Conservation (phyloP, 2,888 invertebrate genomes). For the Dromius quadrimaculatus region DNA sequence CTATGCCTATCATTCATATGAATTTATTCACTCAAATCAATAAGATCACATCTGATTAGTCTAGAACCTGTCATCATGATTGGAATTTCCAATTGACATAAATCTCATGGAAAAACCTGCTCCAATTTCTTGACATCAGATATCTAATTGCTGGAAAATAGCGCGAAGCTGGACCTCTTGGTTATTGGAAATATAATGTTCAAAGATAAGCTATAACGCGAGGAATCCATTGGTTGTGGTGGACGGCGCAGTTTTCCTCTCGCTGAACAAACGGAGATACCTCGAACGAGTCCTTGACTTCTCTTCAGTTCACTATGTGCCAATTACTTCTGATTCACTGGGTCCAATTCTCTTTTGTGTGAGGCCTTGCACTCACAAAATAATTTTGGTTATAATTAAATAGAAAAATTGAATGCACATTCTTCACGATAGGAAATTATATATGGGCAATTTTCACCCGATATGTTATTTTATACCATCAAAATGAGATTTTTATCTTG, state of each 20-base stretch:
- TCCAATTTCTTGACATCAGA: slow-evolving; percentile 13
- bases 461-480: not conserved
- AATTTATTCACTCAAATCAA: no score
- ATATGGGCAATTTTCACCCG: not conserved
- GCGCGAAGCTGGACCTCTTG: slow-evolving; percentile 5
- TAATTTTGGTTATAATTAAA: slow-evolving; percentile 44
- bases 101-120: not conserved
- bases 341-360: slow-evolving; percentile 37
- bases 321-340: slow-evolving; percentile 31
- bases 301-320: slow-evolving; percentile 8
- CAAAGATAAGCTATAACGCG: slow-evolving; percentile 29
- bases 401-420: slow-evolving; percentile 33
- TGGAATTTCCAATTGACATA: not conserved
- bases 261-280: slow-evolving; percentile 7
- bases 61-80: no score
- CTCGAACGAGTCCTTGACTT: no score
- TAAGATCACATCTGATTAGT: no score
- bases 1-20: no score
- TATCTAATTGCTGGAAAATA: slow-evolving; percentile 51
- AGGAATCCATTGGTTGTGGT: slow-evolving; percentile 9
- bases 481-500: no score
- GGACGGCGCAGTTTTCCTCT: slow-evolving; percentile 36
- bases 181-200: slow-evolving; percentile 51
- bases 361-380: slow-evolving; percentile 28
- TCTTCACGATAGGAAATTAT: not conserved